Percentiles rank a stretch among this genome's conserved stretches.
phyloP scores from a whole-genome alignment of 2,888 invertebrate genomes.

The Clostera curtula region DNA sequence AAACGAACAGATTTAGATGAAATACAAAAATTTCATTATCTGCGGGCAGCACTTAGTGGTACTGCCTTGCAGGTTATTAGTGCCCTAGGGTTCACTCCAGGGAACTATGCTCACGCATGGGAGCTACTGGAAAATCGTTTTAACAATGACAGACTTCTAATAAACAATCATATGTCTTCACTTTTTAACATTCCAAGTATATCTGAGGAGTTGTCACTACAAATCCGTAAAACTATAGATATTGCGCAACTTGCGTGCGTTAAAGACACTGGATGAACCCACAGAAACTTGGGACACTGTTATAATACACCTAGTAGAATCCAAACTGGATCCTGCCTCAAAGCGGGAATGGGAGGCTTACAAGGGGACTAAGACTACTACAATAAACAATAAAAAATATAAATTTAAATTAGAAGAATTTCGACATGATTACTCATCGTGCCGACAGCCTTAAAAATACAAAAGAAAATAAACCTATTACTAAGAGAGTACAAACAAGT shows the following conservation, averaged over 20 bases:
- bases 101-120: background rate
- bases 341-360: background rate
- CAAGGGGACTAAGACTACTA: background rate
- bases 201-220: background rate
- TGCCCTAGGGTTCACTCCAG: background rate
- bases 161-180: background rate
- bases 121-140: background rate
- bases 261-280: conserved; percentile 6
- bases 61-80: background rate
- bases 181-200: background rate
- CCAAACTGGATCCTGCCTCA: conserved; percentile 10
- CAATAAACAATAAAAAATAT: background rate
- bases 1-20: conserved; percentile 9
- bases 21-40: conserved; percentile 6
- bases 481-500: too few relatives aligned
- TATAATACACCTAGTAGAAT: conserved; percentile 7
- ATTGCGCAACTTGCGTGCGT: conserved; percentile 4
- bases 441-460: too few relatives aligned
- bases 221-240: conserved; percentile 6
- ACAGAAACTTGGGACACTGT: conserved; percentile 9
- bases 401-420: conserved; percentile 8
- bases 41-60: background rate
- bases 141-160: background rate
- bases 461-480: too few relatives aligned
- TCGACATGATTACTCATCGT: conserved; percentile 18